These are phyloP conservation scores for Vombatus ursinus DNA, from an alignment of 2,113 vertebrate genomes.

Conservation along the genomic window DNA sequence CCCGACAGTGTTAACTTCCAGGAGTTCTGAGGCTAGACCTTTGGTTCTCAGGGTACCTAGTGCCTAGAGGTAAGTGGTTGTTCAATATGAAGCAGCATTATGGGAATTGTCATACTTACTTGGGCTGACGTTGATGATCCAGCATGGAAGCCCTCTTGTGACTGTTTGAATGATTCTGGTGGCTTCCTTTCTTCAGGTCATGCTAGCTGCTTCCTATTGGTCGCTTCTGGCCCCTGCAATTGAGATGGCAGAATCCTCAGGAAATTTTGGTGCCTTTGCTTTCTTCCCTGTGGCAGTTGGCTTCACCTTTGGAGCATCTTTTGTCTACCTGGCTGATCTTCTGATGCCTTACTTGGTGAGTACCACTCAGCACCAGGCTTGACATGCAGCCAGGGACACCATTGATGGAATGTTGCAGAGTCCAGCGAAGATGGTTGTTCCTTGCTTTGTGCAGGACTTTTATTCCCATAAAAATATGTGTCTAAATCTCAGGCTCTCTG, in stretches of 20 bases:
- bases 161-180: neutral
- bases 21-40: neutral
- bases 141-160: too few species aligned
- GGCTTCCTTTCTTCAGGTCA: slow-evolving; percentile 86
- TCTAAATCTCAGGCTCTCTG: neutral
- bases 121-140: neutral
- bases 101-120: neutral
- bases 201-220: slow-evolving; percentile 98
- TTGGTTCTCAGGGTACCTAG: neutral
- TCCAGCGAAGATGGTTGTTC: rapidly evolving
- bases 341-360: slow-evolving; percentile 91
- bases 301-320: slow-evolving; percentile 92
- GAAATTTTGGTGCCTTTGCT: slow-evolving; percentile 91
- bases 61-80: neutral
- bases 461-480: neutral
- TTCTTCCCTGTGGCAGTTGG: slow-evolving; percentile 93
- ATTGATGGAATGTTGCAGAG: neutral
- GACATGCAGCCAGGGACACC: too few species aligned
- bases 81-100: neutral
- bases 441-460: neutral
- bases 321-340: slow-evolving; percentile 92
- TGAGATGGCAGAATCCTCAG: slow-evolving; percentile 92
- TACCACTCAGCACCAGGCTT: neutral
- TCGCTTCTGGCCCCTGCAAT: slow-evolving; percentile 95
- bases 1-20: neutral